These are phyloP conservation scores for Myioborus miniatus DNA, from an alignment of 2,797 vertebrate species.

Conservation along the genomic window DNA sequence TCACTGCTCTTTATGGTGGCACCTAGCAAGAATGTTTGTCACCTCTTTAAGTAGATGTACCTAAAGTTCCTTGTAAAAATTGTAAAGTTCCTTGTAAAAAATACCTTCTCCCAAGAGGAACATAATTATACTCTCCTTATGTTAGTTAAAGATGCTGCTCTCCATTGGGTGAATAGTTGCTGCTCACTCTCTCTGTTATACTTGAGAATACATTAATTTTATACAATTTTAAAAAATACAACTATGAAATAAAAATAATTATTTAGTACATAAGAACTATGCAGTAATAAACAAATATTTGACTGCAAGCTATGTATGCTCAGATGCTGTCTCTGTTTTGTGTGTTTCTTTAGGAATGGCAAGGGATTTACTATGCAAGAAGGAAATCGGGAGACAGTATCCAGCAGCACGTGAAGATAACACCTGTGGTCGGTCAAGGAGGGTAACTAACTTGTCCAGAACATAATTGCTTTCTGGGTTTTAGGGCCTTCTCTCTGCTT, in stretches of 20 bases:
- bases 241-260: background rate
- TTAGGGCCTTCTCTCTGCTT: background rate
- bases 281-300: background rate
- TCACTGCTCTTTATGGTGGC: background rate
- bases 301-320: background rate
- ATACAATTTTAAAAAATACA: background rate
- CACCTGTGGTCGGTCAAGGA: conserved; percentile 91
- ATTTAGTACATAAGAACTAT: background rate
- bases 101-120: background rate
- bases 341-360: conserved; percentile 87
- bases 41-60: background rate
- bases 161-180: background rate
- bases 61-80: background rate
- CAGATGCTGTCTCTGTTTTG: background rate
- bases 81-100: background rate
- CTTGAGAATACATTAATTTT: background rate
- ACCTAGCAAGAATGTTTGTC: background rate
- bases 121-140: background rate
- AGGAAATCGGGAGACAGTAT: conserved; percentile 94
- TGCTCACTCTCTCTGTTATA: background rate
- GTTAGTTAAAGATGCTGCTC: background rate
- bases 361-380: conserved; percentile 89
- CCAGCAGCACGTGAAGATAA: conserved; percentile 93
- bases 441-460: conserved; percentile 80
- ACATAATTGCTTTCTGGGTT: background rate